Evolutionary conservation across 35 echinoderm and acorn worm species (phyloP).

Genomic region (Stichopus chloronotus): DNA sequence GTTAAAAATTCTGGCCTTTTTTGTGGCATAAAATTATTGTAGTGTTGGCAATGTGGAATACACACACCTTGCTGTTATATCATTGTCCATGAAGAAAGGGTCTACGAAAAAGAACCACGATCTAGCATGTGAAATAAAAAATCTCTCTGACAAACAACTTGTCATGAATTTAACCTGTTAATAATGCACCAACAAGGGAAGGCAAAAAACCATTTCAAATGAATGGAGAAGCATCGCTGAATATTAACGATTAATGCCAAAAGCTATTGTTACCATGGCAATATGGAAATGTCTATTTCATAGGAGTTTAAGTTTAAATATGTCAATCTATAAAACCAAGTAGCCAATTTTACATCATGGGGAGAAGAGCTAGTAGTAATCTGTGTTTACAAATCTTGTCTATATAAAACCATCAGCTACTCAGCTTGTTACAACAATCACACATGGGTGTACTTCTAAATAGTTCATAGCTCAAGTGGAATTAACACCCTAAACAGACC

Average conservation of each 20-base stretch:
- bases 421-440: too few species aligned
- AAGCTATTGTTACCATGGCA: background rate
- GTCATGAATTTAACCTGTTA: background rate
- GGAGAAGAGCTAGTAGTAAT: too few species aligned
- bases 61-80: slow-evolving; percentile 3
- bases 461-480: too few species aligned
- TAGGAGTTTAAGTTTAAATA: too few species aligned
- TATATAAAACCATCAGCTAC: too few species aligned
- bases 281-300: background rate
- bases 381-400: too few species aligned
- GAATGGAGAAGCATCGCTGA: background rate
- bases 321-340: too few species aligned
- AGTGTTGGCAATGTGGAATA: slow-evolving; percentile 11
- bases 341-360: too few species aligned
- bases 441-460: too few species aligned
- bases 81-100: too few species aligned
- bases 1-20: background rate
- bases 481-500: too few species aligned
- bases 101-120: background rate
- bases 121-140: background rate
- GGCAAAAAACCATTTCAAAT: background rate
- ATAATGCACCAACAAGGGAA: background rate
- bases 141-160: background rate
- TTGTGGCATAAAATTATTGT: slow-evolving; percentile 5
- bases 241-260: background rate